phyloP scores from a whole-genome alignment of 2,888 invertebrate genomes.

The Trachelus tabidus region DNA sequence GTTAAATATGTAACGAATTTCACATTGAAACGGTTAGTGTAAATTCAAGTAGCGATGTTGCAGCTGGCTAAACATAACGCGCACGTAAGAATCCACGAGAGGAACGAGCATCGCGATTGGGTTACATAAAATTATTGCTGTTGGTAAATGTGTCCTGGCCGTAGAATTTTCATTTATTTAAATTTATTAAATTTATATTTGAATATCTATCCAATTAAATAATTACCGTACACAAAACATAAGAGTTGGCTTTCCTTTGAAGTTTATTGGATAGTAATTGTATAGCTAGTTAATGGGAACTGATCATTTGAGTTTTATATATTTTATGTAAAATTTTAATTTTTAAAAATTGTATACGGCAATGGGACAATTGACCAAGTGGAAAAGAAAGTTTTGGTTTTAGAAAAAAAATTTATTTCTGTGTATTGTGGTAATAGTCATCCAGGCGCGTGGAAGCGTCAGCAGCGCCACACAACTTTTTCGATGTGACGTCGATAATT shows the following conservation, averaged over 20 bases:
- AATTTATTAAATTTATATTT: background rate
- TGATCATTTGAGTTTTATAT: background rate
- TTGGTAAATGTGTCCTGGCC: background rate
- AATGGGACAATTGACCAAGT: background rate
- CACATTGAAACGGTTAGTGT: background rate
- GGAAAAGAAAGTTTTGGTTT: background rate
- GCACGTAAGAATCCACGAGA: background rate
- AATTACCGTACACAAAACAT: background rate
- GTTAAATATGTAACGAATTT: background rate
- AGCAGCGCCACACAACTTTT: background rate
- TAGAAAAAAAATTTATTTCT: background rate
- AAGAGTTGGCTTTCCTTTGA: background rate
- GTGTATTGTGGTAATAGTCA: background rate
- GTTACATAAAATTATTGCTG: background rate
- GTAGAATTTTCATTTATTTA: background rate
- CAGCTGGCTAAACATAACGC: background rate
- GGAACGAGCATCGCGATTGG: background rate
- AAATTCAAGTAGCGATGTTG: background rate
- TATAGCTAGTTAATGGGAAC: background rate
- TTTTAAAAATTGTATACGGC: background rate
- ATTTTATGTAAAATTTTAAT: background rate
- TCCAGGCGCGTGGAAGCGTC: background rate
- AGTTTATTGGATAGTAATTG: background rate
- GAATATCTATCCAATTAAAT: background rate
- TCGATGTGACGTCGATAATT: background rate